phyloP scores from a whole-genome alignment of 2,113 vertebrate genomes.

The Nothocercus julius region DNA sequence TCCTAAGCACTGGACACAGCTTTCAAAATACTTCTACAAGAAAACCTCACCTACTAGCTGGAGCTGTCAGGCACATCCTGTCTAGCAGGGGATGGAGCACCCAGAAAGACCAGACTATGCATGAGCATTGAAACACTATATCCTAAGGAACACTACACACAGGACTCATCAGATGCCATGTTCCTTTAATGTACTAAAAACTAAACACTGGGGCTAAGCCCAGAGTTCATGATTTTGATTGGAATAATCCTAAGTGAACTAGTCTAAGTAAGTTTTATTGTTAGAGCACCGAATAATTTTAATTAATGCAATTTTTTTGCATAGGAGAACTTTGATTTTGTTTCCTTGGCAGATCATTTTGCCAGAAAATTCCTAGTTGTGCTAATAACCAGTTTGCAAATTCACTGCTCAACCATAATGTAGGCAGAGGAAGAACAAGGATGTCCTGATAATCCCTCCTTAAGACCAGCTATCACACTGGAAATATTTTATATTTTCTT shows the following conservation, averaged over 20 bases:
- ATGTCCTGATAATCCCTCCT: conserved; percentile 13
- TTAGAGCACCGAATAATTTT: background rate
- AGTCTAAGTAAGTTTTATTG: background rate
- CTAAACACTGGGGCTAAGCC: background rate
- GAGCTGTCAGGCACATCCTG: background rate
- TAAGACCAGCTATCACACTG: background rate
- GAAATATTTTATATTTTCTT: background rate
- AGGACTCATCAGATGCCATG: fast-evolving
- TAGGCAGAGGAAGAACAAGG: background rate
- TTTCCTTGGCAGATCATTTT: background rate
- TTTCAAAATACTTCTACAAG: background rate
- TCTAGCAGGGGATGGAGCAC: background rate
- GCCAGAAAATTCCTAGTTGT: background rate
- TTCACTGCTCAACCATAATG: background rate
- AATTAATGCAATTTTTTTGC: background rate
- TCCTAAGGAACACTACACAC: background rate
- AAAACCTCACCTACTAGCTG: background rate
- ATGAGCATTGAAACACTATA: background rate
- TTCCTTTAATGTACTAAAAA: background rate
- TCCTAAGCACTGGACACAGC: background rate
- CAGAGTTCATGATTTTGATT: background rate
- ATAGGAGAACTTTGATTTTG: background rate
- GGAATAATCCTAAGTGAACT: background rate
- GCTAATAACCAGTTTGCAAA: background rate
- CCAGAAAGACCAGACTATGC: background rate